Conservation (phyloP, 2,113 vertebrate genomes). For the zebrafish (Danio rerio) region DNA sequence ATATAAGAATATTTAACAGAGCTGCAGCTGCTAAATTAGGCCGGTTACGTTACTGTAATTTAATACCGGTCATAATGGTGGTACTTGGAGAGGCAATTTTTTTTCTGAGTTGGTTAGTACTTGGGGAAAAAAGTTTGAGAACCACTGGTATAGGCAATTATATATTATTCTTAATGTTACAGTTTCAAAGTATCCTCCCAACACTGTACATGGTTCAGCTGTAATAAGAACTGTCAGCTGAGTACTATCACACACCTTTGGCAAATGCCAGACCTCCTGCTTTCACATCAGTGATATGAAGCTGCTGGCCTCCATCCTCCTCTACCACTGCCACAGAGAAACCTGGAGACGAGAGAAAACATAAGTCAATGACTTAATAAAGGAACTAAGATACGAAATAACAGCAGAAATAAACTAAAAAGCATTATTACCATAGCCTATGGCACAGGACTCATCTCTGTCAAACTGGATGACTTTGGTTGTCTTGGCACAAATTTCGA, state of each 20-base stretch:
- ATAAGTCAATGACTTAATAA: neutral
- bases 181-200: constrained; percentile 1
- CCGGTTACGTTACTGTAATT: too few relatives aligned
- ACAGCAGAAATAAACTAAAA: constrained; percentile 32
- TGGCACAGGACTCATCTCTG: constrained; percentile 80
- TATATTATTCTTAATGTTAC: neutral
- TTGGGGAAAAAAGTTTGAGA: too few relatives aligned
- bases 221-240: neutral
- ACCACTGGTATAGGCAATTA: too few relatives aligned
- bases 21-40: too few relatives aligned
- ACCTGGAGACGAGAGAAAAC: constrained; percentile 71
- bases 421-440: constrained; percentile 86
- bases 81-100: too few relatives aligned
- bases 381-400: neutral
- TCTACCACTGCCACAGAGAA: constrained; percentile 90
- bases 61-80: too few relatives aligned
- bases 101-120: too few relatives aligned
- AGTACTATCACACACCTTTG: constrained; percentile 79
- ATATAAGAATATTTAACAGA: too few relatives aligned
- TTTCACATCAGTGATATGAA: constrained; percentile 87
- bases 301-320: constrained; percentile 86
- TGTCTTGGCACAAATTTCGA: constrained; percentile 90
- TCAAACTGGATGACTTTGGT: constrained; percentile 87
- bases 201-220: neutral
- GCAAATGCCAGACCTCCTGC: constrained; percentile 85